phyloP scores from a whole-genome alignment of 2,888 invertebrate genomes.

The Lycophotia porphyrea region DNA sequence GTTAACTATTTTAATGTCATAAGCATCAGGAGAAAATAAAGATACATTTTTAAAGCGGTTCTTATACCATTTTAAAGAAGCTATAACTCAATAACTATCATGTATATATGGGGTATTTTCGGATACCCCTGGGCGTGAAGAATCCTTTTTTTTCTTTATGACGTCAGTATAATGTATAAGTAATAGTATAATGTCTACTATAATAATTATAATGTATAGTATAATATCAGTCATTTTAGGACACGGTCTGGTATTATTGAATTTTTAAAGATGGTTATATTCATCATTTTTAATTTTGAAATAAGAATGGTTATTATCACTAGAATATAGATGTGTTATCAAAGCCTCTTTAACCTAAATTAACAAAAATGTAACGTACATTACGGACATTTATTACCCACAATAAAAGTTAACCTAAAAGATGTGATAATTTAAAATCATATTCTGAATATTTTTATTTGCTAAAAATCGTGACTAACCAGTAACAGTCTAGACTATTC shows the following conservation, averaged over 20 bases:
- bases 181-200: no score
- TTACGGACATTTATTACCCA: background rate
- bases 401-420: conserved; percentile 28
- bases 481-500: conserved; percentile 36
- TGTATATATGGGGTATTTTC: background rate
- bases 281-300: background rate
- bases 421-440: conserved; percentile 14
- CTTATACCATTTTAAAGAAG: background rate
- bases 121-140: background rate
- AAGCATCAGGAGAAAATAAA: background rate
- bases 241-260: background rate
- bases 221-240: no score
- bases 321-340: background rate
- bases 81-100: background rate
- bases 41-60: background rate
- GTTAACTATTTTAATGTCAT: background rate
- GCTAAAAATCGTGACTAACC: conserved; percentile 34
- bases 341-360: background rate
- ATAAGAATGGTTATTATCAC: background rate
- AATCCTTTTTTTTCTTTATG: background rate
- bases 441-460: conserved; percentile 15
- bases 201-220: no score
- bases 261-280: background rate
- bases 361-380: background rate
- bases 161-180: no score